Evolutionary conservation across 1,140 invertebrate species (phyloP).

Genomic region (Anadara kagoshimensis): DNA sequence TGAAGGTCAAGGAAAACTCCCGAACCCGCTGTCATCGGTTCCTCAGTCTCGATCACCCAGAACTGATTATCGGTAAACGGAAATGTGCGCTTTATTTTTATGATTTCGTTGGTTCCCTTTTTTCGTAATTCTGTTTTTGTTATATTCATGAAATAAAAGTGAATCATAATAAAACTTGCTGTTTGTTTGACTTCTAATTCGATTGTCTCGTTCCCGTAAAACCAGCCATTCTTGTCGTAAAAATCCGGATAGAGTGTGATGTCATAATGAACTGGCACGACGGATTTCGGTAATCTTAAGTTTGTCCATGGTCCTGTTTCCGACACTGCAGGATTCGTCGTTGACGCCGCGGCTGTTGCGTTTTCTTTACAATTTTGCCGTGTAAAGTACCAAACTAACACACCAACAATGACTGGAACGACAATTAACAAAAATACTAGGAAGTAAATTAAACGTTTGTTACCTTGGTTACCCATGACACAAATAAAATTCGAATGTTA

Average conservation of each 20-base stretch:
- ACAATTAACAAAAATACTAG: slow-evolving; percentile 49
- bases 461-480: slow-evolving; percentile 3
- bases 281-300: slow-evolving; percentile 79
- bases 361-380: slow-evolving; percentile 32
- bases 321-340: slow-evolving; percentile 21
- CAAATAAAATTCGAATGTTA: too few species aligned
- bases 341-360: slow-evolving; percentile 2
- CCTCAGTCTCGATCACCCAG: slow-evolving; percentile 77
- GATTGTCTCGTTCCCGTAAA: slow-evolving; percentile 68
- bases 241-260: slow-evolving; percentile 83
- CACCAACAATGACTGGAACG: slow-evolving; percentile 53
- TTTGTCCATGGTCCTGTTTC: slow-evolving; percentile 69
- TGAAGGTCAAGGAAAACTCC: slow-evolving; percentile 71
- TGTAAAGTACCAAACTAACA: slow-evolving; percentile 56
- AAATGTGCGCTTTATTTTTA: slow-evolving; percentile 71
- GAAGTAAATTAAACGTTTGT: slow-evolving; percentile 43
- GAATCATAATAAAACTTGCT: slow-evolving; percentile 72
- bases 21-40: slow-evolving; percentile 73
- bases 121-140: slow-evolving; percentile 52
- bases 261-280: slow-evolving; percentile 84
- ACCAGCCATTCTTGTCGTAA: slow-evolving; percentile 57
- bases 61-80: slow-evolving; percentile 79
- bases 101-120: slow-evolving; percentile 26
- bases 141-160: slow-evolving; percentile 72
- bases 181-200: slow-evolving; percentile 59